Percentiles rank a stretch among this genome's conserved stretches.
These are phyloP conservation scores for Drosophila cognata DNA, from an alignment of 2,888 invertebrate genomes.

Conservation along the genomic window DNA sequence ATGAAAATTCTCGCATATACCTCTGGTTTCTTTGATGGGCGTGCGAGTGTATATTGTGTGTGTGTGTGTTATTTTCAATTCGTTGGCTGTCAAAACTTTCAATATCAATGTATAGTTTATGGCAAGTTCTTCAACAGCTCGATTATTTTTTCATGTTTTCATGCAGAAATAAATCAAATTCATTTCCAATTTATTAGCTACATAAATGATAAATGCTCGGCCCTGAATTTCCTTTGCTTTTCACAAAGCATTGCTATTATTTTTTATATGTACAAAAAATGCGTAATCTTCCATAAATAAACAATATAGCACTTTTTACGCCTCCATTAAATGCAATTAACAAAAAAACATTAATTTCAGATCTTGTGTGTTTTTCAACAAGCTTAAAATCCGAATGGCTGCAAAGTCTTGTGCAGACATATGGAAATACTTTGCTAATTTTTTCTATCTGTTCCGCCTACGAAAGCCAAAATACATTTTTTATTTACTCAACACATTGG, in stretches of 20 bases:
- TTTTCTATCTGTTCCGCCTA: not conserved
- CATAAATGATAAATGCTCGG: slow-evolving; percentile 42
- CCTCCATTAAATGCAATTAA: slow-evolving; percentile 45
- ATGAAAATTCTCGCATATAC: slow-evolving; percentile 51
- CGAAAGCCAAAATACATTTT: not conserved
- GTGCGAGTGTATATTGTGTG: not conserved
- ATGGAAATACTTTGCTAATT: not conserved
- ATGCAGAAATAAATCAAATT: slow-evolving; percentile 44
- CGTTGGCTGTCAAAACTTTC: slow-evolving; percentile 53
- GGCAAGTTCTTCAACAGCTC: slow-evolving; percentile 34
- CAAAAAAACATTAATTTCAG: slow-evolving; percentile 28
- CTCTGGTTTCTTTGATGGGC: slow-evolving; percentile 3
- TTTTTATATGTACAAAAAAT: slow-evolving; percentile 28
- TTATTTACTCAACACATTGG: not conserved
- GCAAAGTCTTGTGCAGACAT: slow-evolving; percentile 5
- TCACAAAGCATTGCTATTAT: slow-evolving; percentile 3
- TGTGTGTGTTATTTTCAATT: slow-evolving; percentile 45
- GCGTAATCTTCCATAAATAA: slow-evolving; percentile 12
- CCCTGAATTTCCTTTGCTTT: slow-evolving; percentile 2
- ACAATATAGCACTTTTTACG: slow-evolving; percentile 31
- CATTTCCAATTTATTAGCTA: slow-evolving; percentile 52
- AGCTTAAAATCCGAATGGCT: slow-evolving; percentile 19
- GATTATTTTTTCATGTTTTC: slow-evolving; percentile 4
- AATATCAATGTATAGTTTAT: slow-evolving; percentile 47
- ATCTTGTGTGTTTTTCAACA: slow-evolving; percentile 23